phyloP scores from a whole-genome alignment of 2,113 vertebrate species.

The Tachycineta bicolor region DNA sequence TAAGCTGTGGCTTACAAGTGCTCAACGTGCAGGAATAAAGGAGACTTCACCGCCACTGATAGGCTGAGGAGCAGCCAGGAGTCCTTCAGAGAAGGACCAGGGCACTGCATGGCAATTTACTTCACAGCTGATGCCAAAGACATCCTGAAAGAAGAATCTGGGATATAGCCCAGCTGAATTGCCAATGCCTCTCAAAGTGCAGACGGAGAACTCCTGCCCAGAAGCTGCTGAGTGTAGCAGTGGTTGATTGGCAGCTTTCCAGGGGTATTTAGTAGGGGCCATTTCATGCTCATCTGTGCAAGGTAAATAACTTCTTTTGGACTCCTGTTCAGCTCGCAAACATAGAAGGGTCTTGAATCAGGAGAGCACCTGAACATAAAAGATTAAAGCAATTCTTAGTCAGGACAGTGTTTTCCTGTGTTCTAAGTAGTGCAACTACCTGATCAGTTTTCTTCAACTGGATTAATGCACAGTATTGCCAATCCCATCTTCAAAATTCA shows the following conservation, averaged over 20 bases:
- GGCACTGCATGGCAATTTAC: background rate
- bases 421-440: background rate
- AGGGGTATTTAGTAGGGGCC: background rate
- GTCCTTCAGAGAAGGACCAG: background rate
- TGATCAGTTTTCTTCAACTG: background rate
- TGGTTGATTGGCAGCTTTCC: background rate
- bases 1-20: background rate
- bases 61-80: background rate
- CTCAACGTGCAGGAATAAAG: background rate
- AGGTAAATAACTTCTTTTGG: background rate
- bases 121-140: background rate
- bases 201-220: background rate
- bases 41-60: background rate
- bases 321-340: background rate
- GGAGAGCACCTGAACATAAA: background rate
- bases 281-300: background rate
- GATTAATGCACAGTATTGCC: background rate
- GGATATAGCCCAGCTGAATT: background rate
- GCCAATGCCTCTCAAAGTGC: background rate
- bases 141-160: background rate
- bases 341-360: background rate
- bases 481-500: background rate
- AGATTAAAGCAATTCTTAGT: background rate
- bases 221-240: background rate
- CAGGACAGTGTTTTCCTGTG: background rate